phyloP scores from a whole-genome alignment of 2,888 invertebrate species.

The Homarus gammarus region DNA sequence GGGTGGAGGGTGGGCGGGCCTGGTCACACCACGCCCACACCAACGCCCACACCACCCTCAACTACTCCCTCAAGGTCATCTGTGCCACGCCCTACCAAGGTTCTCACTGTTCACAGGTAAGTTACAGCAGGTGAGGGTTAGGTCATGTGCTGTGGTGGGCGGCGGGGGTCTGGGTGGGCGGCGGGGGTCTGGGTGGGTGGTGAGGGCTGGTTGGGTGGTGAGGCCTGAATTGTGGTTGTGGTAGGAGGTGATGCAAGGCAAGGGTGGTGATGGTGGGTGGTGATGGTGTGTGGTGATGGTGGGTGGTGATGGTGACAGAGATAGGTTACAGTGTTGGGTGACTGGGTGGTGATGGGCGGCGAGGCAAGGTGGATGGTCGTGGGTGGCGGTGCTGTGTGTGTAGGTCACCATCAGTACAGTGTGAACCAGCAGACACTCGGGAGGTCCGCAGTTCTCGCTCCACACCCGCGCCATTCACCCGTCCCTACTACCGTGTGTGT shows the following conservation, averaged over 20 bases:
- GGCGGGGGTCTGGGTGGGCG: not conserved
- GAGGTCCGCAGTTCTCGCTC: too few relatives aligned
- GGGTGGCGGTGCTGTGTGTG: too few relatives aligned
- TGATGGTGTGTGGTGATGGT: not conserved
- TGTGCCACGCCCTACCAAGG: conserved; percentile 46
- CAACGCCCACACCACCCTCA: conserved; percentile 49
- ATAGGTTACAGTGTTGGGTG: too few relatives aligned
- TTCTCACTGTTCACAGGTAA: conserved; percentile 39
- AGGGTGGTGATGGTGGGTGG: not conserved
- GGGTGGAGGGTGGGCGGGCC: conserved; percentile 42
- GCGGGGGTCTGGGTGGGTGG: not conserved
- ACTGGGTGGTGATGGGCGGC: too few relatives aligned
- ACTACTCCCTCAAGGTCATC: conserved; percentile 52
- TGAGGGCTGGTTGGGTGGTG: not conserved
- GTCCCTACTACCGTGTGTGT: too few relatives aligned
- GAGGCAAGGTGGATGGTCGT: too few relatives aligned
- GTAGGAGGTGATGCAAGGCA: not conserved
- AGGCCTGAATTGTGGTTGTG: not conserved
- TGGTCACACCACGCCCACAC: conserved; percentile 59
- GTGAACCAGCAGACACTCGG: too few relatives aligned
- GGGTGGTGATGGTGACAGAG: not conserved
- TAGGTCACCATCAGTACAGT: too few relatives aligned
- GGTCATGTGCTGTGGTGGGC: not conserved
- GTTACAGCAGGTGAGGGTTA: not conserved
- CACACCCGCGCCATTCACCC: too few relatives aligned